Percentiles rank a stretch among this genome's conserved stretches.
Evolutionary conservation across 2,797 vertebrate genomes (phyloP).

Genomic region (Peromyscus attwateri): DNA sequence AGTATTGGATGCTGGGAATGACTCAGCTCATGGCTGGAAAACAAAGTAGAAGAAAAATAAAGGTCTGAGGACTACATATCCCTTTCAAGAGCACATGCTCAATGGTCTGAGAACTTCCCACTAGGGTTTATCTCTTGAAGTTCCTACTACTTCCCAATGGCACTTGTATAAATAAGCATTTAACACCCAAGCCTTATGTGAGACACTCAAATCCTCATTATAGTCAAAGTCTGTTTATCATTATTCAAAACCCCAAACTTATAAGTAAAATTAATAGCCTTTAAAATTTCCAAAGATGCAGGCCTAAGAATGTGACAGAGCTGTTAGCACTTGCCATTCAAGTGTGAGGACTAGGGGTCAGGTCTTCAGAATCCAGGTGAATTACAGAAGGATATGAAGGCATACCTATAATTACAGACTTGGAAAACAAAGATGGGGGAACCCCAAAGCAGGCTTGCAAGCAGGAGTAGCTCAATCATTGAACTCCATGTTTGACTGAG

Average conservation of each 20-base stretch:
- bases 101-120: not conserved
- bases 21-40: not conserved
- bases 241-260: not conserved
- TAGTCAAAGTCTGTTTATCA: not conserved
- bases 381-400: not conserved
- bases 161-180: not conserved
- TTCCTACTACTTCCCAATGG: not conserved
- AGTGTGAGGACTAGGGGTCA: not conserved
- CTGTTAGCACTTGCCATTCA: not conserved
- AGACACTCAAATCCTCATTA: not conserved
- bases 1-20: not conserved
- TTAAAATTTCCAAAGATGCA: not conserved
- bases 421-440: not conserved
- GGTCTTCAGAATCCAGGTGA: not conserved
- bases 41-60: not conserved
- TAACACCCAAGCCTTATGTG: not conserved
- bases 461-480: not conserved
- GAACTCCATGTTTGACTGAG: not conserved
- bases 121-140: not conserved
- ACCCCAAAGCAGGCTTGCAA: not conserved
- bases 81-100: not conserved
- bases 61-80: accelerated
- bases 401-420: not conserved
- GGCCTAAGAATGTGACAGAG: not conserved
- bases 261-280: not conserved